These are phyloP conservation scores for Rhagophthalmus giganteus DNA, from an alignment of 2,888 invertebrate species.

Conservation along the genomic window DNA sequence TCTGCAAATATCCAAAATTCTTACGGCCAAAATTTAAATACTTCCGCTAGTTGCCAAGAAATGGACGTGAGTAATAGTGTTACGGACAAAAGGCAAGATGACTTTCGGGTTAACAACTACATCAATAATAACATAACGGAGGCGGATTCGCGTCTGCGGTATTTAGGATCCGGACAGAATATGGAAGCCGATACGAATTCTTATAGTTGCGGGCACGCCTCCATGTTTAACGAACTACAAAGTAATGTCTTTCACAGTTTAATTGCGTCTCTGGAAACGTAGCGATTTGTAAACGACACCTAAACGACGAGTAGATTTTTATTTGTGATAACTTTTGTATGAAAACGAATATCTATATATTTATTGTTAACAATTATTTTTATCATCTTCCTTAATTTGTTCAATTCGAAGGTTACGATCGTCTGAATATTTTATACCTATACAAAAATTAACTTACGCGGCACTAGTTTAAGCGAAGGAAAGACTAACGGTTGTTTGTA, in stretches of 20 bases:
- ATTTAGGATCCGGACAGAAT: constrained; percentile 33
- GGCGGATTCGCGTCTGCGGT: constrained; percentile 34
- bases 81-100: constrained; percentile 29
- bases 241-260: constrained; percentile 64
- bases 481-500: constrained; percentile 5
- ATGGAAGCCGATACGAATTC: constrained; percentile 37
- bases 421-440: constrained; percentile 5
- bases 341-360: constrained; percentile 23
- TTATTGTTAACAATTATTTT: constrained; percentile 21
- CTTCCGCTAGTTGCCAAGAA: constrained; percentile 18
- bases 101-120: constrained; percentile 40
- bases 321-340: constrained; percentile 36
- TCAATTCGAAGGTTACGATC: constrained; percentile 11
- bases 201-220: constrained; percentile 67
- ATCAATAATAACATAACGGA: constrained; percentile 45
- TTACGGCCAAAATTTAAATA: constrained; percentile 21
- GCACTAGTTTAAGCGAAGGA: constrained; percentile 15
- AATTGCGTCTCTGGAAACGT: constrained; percentile 63
- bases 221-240: constrained; percentile 65
- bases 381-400: constrained; percentile 21
- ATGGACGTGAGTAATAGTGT: constrained; percentile 18
- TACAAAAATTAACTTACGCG: constrained; percentile 13
- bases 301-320: constrained; percentile 27
- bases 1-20: constrained; percentile 14
- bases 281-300: constrained; percentile 38